A percentile compares a stretch with the other conserved stretches of the same genome.
These are phyloP conservation scores for Podarcis cretensis DNA, from an alignment of 2,113 vertebrate genomes.

Conservation along the genomic window DNA sequence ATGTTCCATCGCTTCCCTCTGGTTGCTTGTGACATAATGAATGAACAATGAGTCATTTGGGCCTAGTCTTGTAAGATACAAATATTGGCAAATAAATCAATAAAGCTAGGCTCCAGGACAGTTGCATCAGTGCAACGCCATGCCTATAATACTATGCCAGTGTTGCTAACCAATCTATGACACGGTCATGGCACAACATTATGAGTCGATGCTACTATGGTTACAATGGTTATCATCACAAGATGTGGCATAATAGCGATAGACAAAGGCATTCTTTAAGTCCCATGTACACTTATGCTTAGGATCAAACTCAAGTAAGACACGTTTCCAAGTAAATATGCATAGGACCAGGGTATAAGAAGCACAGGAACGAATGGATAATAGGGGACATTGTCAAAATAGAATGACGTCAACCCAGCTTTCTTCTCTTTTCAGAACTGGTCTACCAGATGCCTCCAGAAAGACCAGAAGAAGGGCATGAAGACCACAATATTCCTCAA, in stretches of 20 bases:
- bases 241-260: background rate
- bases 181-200: background rate
- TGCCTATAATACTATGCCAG: background rate
- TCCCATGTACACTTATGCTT: background rate
- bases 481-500: background rate
- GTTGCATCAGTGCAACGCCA: background rate
- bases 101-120: too few relatives aligned
- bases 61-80: background rate
- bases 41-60: too few relatives aligned
- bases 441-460: background rate
- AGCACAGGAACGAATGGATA: background rate
- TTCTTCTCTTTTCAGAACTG: background rate
- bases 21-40: background rate
- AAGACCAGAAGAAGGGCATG: too few relatives aligned
- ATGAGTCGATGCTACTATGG: background rate
- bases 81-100: background rate
- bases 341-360: background rate
- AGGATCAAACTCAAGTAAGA: background rate
- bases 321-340: background rate
- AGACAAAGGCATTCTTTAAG: background rate
- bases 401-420: background rate
- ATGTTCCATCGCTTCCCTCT: background rate
- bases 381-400: background rate
- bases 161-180: background rate
- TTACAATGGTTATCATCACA: background rate